Evolutionary conservation across 2,113 vertebrate species (phyloP), one percentile per base, ranked within the genome.

Genomic region (Piprites chloris): DNA sequence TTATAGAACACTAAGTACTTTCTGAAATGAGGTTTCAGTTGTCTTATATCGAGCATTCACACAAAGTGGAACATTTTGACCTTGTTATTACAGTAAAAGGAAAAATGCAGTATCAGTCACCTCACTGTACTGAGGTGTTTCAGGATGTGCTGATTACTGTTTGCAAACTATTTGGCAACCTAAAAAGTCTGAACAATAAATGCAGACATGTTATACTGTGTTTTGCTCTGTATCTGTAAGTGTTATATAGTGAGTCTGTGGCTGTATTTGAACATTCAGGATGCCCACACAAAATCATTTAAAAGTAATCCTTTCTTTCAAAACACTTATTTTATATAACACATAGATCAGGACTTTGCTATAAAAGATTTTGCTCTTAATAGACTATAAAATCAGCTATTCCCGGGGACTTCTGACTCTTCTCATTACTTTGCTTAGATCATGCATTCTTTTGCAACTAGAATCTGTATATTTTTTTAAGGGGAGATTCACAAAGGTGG

Each of bases 381-480:
- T 76, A 93, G 71, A 39, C 56, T 56, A 66, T 86, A 93, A 94
- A 95, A 88, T 67, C 58, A 91, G n/a, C 58, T 46, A 12, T 85
- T 89, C 16, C 55, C 33, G 49, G 86, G 44, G 63, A 50, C 44
- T 12, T 17, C 74, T 87, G 85, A n/a, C 12, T 82, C 66, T 87
- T 73, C 72, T 94, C 41, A 88, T 95, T 95, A 50, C 27, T n/a
- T 90, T 89, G 16, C 85, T 97, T 93, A 94, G 95, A 92, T 63
- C 58, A 92, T 95, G 21, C 50, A 44, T 67, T 87, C 56, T 87
- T 95, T 94, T 96, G 56, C 80, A 94, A 63, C 63, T 35, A 55
- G 14, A 15, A 42, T 86, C 13, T 90, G 74, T 93, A 12, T 26
- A 91, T 93, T 73, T 69, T 96, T 75, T 46, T 28, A 76, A 94